Evolutionary conservation across 2,797 vertebrate species (phyloP), one percentile per base, ranked within the genome.

Genomic region (Serranus cabrilla): DNA sequence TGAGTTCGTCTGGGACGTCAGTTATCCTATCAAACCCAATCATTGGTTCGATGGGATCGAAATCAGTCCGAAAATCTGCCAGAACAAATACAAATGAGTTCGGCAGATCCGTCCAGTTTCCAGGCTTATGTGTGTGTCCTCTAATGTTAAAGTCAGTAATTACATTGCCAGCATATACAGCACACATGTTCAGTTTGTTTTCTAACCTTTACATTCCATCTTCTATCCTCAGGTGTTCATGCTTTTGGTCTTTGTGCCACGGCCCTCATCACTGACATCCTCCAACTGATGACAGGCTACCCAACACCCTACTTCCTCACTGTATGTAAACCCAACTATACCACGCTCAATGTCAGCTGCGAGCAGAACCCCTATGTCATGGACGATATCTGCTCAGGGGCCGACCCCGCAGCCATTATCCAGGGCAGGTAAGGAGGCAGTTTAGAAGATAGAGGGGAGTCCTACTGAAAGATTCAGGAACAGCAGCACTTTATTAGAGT

Each of bases 271-370:
- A 99, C 98, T 0, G 97, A 99, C 88, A 95, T 99, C 83, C 97
- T 99, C 82, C 98, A 99, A 59, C 94, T 99, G 74, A 97, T 97
- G 83, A 99, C 97, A 12, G 98, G 98, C 51, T 97, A 98, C 84
- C 98, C 97, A 31, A 91, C 98, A 0, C 98, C 98, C 0, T 99
- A 99, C 93, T 99, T 99, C 90, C 95, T 99, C 77, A 99, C 97
- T 4, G 98, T 99, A 76, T 99, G 98, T 88, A 98, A 98, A 88
- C 98, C 98, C 74, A 99, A 99, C 91, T 99, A 99, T 86, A 98
- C 97, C 74, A 95, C 95, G 2, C 95, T 99, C 63, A 99, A 97
- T 17, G 91, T 96, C 47, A 97, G 96, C 87, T 99, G 98, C 87
- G 96, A 98, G 81, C 96, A 98, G 87, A 99, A 97, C 90, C 95